These are phyloP conservation scores for Bombus impatiens DNA, from an alignment of 1,140 invertebrate species.

Conservation along the genomic window DNA sequence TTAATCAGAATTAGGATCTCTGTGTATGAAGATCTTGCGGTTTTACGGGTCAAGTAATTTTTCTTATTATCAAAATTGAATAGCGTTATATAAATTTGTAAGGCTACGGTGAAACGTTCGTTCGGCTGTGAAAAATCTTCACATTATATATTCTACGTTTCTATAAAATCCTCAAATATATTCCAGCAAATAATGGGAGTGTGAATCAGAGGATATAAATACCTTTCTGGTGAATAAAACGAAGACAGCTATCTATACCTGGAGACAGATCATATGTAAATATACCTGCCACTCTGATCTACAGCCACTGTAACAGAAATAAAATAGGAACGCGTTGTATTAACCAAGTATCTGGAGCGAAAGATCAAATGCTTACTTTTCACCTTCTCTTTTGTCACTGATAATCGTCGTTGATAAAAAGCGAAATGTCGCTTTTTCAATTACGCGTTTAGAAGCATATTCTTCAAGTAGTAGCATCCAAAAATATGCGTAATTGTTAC, in stretches of 20 bases:
- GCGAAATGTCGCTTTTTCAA: neutral
- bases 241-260: slow-evolving; percentile 10
- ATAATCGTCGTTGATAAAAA: neutral
- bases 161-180: neutral
- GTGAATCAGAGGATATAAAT: slow-evolving; percentile 61
- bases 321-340: slow-evolving; percentile 17
- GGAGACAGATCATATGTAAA: slow-evolving; percentile 49
- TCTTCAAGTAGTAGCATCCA: neutral
- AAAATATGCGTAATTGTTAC: neutral
- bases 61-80: neutral
- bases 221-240: slow-evolving; percentile 25
- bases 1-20: neutral
- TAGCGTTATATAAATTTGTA: no score
- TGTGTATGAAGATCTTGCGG: neutral
- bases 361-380: neutral
- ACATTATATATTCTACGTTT: neutral
- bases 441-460: no score
- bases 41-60: neutral
- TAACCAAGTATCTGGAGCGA: neutral
- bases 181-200: slow-evolving; percentile 26
- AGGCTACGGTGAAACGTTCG: neutral
- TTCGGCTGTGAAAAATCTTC: neutral
- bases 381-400: neutral
- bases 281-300: slow-evolving; percentile 45
- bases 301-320: slow-evolving; percentile 43